Evolutionary conservation across 2,888 invertebrate species (phyloP).

Genomic region (Dione juno): DNA sequence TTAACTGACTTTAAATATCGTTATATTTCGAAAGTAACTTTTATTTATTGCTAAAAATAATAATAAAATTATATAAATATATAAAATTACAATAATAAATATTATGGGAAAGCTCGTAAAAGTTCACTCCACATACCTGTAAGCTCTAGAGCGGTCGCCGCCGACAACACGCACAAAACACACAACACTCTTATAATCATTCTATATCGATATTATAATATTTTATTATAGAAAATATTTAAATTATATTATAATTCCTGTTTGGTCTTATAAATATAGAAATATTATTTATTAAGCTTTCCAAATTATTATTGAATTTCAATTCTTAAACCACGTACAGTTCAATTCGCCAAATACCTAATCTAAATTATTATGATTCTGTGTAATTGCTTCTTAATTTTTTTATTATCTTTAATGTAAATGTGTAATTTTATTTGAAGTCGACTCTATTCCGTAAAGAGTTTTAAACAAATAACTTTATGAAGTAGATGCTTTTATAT

Average conservation of each 20-base stretch:
- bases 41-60: neutral
- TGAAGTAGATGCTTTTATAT: slow-evolving; percentile 11
- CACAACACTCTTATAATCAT: slow-evolving; percentile 22
- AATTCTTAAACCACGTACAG: neutral
- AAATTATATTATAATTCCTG: neutral
- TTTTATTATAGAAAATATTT: neutral
- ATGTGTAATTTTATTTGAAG: neutral
- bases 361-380: neutral
- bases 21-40: neutral
- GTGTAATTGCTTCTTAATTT: neutral
- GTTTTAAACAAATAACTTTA: slow-evolving; percentile 5
- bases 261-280: no score
- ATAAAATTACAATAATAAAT: neutral
- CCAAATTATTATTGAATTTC: neutral
- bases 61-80: neutral
- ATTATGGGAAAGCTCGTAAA: neutral
- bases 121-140: slow-evolving; percentile 13
- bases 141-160: slow-evolving; percentile 9
- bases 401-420: neutral
- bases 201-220: neutral
- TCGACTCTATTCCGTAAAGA: neutral
- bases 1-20: no score
- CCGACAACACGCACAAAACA: slow-evolving; percentile 15
- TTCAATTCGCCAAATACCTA: neutral
- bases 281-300: neutral